Evolutionary conservation across 2,888 invertebrate genomes (phyloP), one percentile per base, ranked within the genome.

Genomic region (Cosmorhoe ocellata): DNA sequence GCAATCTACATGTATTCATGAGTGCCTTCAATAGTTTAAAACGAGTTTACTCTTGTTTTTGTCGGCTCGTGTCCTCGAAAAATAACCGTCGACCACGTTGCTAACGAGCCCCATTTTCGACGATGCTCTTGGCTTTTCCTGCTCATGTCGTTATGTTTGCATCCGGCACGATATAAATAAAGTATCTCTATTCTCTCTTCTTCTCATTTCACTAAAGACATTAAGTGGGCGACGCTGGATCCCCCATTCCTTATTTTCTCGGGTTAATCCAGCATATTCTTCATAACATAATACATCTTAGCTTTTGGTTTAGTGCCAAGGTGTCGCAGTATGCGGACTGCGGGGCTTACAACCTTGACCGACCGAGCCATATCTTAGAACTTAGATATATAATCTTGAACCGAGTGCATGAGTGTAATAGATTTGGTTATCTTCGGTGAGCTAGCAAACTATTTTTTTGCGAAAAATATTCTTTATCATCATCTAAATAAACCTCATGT

Each of bases 291-390:
- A 58, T 60, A 56, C 51, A 72, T 66, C 61, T 59, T 62, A 66
- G 60, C 61, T 68, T 69, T 71, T 78, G 81, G 77, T 81, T 71
- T 69, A 64, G 69, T 83, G 85, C 87, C 87, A 87, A 87, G 69
- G 72, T 69, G 59, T 67, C 65, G 68, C 67, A 59, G 71, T 64
- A 59, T 66, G 71, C 72, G 72, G 74, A 79, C 78, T 81, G 84
- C 84, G 83, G 83, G 76, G 79, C 81, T 80, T 74, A 69, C 77
- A 84, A 77, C 89, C 88, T 88, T 89, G 88, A 88, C 87, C 85
- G 68, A 77, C 67, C 67, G 61, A 69, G 68, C 63, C 64, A 59
- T 66, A 30, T 41, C 48, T 75, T 76, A 76, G n/a, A n/a, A n/a
- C n/a, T n/a, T n/a, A n/a, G n/a, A n/a, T n/a, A n/a, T n/a, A n/a